Evolutionary conservation across 92 coral and sea anemone species (phyloP).

Genomic region (Anthopleura xanthogrammica): DNA sequence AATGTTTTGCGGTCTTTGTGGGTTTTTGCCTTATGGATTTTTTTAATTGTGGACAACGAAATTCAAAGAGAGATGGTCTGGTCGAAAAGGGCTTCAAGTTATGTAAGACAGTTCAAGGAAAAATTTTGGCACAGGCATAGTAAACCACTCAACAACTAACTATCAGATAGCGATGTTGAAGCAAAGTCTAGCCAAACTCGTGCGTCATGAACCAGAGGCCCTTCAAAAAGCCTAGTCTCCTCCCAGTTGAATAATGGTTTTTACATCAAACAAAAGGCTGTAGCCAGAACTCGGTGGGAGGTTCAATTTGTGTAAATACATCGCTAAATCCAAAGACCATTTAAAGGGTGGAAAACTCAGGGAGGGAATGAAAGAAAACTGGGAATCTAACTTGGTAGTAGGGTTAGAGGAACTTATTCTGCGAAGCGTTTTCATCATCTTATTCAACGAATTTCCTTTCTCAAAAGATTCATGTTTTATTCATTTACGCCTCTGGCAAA

Average conservation of each 20-base stretch:
- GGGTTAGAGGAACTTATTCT: not conserved
- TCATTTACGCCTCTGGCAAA: conserved; percentile 73
- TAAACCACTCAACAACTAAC: conserved; percentile 20
- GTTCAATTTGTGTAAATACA: conserved; percentile 35
- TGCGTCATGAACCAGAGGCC: conserved; percentile 23
- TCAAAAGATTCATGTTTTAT: conserved; percentile 46
- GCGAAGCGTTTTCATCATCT: not conserved
- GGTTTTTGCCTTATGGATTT: not conserved
- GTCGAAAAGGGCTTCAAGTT: conserved; percentile 4
- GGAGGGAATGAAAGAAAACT: not conserved
- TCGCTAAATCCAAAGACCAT: conserved; percentile 24
- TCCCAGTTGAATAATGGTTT: conserved; percentile 37
- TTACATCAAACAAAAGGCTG: conserved; percentile 28
- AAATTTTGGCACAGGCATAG: conserved; percentile 15
- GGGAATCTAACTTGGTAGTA: not conserved
- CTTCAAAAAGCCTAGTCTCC: conserved; percentile 23
- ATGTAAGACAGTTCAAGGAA: not conserved
- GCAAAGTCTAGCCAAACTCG: conserved; percentile 14
- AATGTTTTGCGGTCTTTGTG: conserved; percentile 23
- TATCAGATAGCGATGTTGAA: conserved; percentile 25
- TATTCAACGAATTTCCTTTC: conserved; percentile 11
- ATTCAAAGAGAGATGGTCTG: conserved; percentile 8
- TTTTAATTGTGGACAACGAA: conserved; percentile 10
- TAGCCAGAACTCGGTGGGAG: conserved; percentile 38
- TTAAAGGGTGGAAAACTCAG: conserved; percentile 17